Percentiles rank a stretch among this genome's conserved stretches.
These are phyloP conservation scores for Sarotherodon lohbergeri DNA, from an alignment of 2,113 vertebrate species.

Conservation along the genomic window DNA sequence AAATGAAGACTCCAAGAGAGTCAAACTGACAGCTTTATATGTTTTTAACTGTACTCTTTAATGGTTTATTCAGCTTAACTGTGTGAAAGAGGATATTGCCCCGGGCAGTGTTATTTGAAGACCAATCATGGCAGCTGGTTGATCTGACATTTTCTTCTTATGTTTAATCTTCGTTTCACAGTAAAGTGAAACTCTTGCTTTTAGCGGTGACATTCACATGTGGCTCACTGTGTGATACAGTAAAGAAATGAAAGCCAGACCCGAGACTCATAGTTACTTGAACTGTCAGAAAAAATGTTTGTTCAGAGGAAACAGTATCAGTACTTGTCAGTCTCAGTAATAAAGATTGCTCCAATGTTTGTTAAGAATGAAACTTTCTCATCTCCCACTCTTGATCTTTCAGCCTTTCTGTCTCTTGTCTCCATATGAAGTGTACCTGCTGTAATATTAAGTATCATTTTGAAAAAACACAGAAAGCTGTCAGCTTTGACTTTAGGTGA, in stretches of 20 bases:
- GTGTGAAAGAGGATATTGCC: conserved; percentile 13
- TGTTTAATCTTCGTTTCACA: conserved; percentile 49
- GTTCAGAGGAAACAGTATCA: not conserved
- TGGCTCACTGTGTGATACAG: conserved; percentile 26
- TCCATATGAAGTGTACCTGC: conserved; percentile 4
- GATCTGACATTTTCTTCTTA: conserved; percentile 37
- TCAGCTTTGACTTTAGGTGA: not conserved
- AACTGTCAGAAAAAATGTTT: not conserved
- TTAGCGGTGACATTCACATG: conserved; percentile 40
- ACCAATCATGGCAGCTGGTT: conserved; percentile 17
- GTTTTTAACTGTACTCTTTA: conserved; percentile 8
- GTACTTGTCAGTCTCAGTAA: not conserved
- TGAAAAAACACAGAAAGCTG: not conserved
- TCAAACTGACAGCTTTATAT: not conserved
- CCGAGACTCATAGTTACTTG: not conserved
- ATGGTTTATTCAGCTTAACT: conserved; percentile 1
- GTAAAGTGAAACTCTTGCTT: conserved; percentile 49
- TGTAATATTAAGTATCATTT: conserved; percentile 24
- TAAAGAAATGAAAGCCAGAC: conserved; percentile 20
- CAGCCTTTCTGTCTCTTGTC: conserved; percentile 9
- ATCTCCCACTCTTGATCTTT: conserved; percentile 48
- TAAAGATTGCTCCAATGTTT: conserved; percentile 12
- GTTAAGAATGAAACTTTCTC: conserved; percentile 53
- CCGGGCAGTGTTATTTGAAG: conserved; percentile 38
- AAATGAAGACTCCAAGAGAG: not conserved